Evolutionary conservation across 2,888 invertebrate species (phyloP), one percentile per base, ranked within the genome.

Genomic region (Adelognathus sp.): DNA sequence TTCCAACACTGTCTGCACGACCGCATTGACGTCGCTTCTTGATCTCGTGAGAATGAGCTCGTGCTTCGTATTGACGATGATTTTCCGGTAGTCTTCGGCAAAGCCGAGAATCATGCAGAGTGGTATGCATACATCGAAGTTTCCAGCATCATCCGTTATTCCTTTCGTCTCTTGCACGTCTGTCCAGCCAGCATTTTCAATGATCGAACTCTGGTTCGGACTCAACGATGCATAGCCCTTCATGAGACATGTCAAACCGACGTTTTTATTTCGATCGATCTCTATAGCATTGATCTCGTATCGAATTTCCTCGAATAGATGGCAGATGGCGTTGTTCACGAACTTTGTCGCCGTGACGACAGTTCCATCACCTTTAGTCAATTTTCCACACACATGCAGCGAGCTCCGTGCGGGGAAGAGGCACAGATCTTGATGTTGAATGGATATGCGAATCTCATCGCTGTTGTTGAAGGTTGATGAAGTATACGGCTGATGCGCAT

Each of bases 261-360:
- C 82, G 84, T 89, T 88, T 77, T 87, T 84, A 18, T 56, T 82
- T 3, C 83, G 77, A 85, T 89, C 87, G 50, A 90, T 86, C 79
- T 88, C 87, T n/a, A 86, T 78, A 29, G 86, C 88, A 76, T 88
- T 89, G 9, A 89, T 27, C 78, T 89, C 87, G 82, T 90, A 90
- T 4, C 89, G 84, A 67, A 89, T 87, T 82, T 84, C 87, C 71
- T 88, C 87, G 78, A 89, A 89, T 6, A 89, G 58, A 80, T 86
- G 84, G 11, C 85, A 81, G n/a, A 87, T 72, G 0, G 64, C 64
- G 9, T 73, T 81, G 21, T 66, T 79, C 1, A 75, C 63, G 1
- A 80, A 52, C 16, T 39, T 24, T 2, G 74, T 70, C 2, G 33
- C 1, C 27, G 16, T 4, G n/a, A 41, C 46, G 0, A 31, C 11